Evolutionary conservation across 1,140 invertebrate genomes (phyloP).

Genomic region (Hyles euphorbiae): DNA sequence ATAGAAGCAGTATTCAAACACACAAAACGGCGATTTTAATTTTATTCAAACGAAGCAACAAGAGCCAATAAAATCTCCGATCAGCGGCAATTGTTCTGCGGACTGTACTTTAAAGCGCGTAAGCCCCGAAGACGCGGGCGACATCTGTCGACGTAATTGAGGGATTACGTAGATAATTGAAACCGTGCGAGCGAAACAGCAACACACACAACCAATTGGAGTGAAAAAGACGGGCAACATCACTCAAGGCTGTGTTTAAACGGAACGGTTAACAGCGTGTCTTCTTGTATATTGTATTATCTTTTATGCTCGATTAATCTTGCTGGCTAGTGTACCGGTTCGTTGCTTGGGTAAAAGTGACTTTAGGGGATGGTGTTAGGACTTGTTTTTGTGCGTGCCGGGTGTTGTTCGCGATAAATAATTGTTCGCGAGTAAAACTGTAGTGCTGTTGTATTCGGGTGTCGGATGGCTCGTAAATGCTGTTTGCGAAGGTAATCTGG

Average conservation of each 20-base stretch:
- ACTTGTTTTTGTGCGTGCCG: constrained; percentile 1
- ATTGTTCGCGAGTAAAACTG: constrained; percentile 64
- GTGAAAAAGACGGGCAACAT: constrained; percentile 36
- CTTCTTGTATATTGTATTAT: constrained; percentile 72
- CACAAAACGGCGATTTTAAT: too few species aligned
- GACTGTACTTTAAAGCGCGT: constrained; percentile 72
- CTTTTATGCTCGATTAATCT: constrained; percentile 73
- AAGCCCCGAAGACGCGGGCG: constrained; percentile 69
- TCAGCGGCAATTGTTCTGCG: constrained; percentile 58
- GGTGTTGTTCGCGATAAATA: constrained; percentile 54
- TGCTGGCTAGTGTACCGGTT: constrained; percentile 36
- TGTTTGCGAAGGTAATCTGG: constrained; percentile 40
- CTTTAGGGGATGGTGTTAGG: constrained; percentile 22
- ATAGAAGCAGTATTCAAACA: too few species aligned
- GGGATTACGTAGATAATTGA: constrained; percentile 75
- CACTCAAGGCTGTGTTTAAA: constrained; percentile 45
- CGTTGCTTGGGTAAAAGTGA: constrained; percentile 27
- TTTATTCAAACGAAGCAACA: too few species aligned
- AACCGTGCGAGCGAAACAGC: constrained; percentile 52
- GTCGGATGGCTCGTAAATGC: constrained; percentile 4
- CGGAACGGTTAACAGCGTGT: constrained; percentile 72
- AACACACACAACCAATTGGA: constrained; percentile 13
- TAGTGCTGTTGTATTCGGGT: constrained; percentile 28
- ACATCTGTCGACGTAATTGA: constrained; percentile 75
- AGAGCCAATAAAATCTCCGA: constrained; percentile 30